A percentile compares a stretch with the other conserved stretches of the same genome.
Evolutionary conservation across 2,888 invertebrate genomes (phyloP).

Genomic region (Pollenia griseotomentosa): DNA sequence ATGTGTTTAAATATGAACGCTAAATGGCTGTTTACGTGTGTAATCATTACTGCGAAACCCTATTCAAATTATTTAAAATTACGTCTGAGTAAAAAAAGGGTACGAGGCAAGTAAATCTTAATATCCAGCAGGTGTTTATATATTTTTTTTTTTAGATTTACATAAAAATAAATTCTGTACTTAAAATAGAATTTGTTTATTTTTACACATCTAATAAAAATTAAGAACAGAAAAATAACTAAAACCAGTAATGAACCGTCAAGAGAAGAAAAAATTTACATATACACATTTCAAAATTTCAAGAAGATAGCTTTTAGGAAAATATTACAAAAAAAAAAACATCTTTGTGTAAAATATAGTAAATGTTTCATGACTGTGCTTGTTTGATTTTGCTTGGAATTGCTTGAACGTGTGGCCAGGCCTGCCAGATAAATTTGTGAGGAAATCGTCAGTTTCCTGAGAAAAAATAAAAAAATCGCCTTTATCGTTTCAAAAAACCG

Average conservation of each 20-base stretch:
- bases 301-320: no score
- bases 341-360: no score
- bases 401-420: no score
- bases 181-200: constrained; percentile 23
- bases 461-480: no score
- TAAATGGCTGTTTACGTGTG: constrained; percentile 17
- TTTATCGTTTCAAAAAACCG: no score
- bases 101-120: constrained; percentile 25
- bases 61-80: constrained; percentile 34
- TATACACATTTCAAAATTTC: no score
- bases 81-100: neutral
- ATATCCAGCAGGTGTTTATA: constrained; percentile 43
- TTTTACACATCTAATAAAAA: constrained; percentile 12
- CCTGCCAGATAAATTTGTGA: no score
- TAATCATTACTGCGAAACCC: constrained; percentile 19
- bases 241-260: constrained; percentile 6
- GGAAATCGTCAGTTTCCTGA: no score
- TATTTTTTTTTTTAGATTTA: neutral
- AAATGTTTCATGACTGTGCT: no score
- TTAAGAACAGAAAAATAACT: constrained; percentile 23
- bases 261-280: neutral
- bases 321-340: no score
- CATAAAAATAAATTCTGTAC: constrained; percentile 10
- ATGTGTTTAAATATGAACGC: constrained; percentile 3
- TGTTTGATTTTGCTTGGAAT: no score